phyloP scores from a whole-genome alignment of 2,113 vertebrate genomes.

The Brienomyrus brachyistius region DNA sequence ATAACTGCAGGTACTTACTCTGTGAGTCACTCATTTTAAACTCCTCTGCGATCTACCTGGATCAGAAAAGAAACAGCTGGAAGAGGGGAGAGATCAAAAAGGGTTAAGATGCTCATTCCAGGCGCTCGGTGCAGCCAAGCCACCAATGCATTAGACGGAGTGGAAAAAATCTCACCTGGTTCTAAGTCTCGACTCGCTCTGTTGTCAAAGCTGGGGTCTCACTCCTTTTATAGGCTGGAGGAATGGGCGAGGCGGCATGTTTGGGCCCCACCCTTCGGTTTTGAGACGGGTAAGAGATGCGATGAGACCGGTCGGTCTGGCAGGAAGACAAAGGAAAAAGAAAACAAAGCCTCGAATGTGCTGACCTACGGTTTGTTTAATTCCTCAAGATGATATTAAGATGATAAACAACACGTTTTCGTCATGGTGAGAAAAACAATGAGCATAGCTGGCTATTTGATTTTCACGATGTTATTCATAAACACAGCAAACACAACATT shows the following conservation, averaged over 20 bases:
- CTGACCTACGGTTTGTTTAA: neutral
- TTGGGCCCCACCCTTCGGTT: neutral
- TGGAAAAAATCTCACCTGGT: conserved; percentile 5
- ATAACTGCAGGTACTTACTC: neutral
- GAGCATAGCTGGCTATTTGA: neutral
- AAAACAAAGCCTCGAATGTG: neutral
- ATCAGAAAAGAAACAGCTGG: neutral
- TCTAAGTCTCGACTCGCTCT: neutral
- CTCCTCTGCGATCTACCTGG: neutral
- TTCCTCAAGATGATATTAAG: too few species aligned
- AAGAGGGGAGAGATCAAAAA: neutral
- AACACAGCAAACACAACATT: neutral
- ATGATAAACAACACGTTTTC: neutral
- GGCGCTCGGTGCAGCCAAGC: neutral
- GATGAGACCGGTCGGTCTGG: neutral
- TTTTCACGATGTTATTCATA: neutral
- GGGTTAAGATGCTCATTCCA: neutral
- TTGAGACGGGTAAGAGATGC: neutral
- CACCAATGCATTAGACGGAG: neutral
- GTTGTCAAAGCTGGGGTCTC: neutral
- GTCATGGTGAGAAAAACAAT: neutral
- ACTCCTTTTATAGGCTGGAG: neutral
- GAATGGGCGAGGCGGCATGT: neutral
- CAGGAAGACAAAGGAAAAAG: neutral
- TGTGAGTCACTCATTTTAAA: conserved; percentile 10